phyloP scores from a whole-genome alignment of 2,797 vertebrate species.

The Syngnathus acus region DNA sequence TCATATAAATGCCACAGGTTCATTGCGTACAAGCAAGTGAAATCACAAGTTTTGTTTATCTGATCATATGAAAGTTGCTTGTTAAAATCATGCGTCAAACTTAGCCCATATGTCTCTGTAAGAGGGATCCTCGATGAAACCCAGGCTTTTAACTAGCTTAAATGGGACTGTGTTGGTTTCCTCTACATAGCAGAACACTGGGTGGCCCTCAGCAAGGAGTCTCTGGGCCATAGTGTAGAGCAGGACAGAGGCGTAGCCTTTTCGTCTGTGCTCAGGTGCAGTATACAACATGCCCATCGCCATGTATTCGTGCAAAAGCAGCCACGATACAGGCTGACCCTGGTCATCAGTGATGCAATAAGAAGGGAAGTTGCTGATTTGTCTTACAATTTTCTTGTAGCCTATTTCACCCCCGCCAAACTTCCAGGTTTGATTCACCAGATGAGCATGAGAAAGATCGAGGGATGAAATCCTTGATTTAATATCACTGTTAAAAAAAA shows the following conservation, averaged over 20 bases:
- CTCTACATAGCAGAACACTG: conserved; percentile 60
- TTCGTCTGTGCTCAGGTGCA: conserved; percentile 56
- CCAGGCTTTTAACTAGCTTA: conserved; percentile 50
- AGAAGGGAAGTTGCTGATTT: conserved; percentile 47
- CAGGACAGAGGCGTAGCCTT: conserved; percentile 60
- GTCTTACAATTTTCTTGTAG: conserved; percentile 24
- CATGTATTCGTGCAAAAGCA: conserved; percentile 52
- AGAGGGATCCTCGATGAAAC: conserved; percentile 53
- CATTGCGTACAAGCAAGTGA: background rate
- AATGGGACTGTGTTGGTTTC: conserved; percentile 54
- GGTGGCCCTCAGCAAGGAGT: conserved; percentile 46
- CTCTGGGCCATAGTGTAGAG: conserved; percentile 46
- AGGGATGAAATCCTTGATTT: conserved; percentile 50
- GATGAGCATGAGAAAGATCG: conserved; percentile 37
- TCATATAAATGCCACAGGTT: background rate
- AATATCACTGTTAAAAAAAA: conserved; percentile 28
- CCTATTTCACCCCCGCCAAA: conserved; percentile 45
- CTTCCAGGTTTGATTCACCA: conserved; percentile 65
- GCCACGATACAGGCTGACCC: conserved; percentile 53
- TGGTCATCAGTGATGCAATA: conserved; percentile 49
- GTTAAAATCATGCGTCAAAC: conserved; percentile 26
- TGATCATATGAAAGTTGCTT: background rate
- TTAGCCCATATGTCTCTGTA: conserved; percentile 53
- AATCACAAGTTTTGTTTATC: background rate
- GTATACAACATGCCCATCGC: conserved; percentile 58